Conservation (phyloP, 2,888 invertebrate genomes). For the Metacarcinus magister region DNA sequence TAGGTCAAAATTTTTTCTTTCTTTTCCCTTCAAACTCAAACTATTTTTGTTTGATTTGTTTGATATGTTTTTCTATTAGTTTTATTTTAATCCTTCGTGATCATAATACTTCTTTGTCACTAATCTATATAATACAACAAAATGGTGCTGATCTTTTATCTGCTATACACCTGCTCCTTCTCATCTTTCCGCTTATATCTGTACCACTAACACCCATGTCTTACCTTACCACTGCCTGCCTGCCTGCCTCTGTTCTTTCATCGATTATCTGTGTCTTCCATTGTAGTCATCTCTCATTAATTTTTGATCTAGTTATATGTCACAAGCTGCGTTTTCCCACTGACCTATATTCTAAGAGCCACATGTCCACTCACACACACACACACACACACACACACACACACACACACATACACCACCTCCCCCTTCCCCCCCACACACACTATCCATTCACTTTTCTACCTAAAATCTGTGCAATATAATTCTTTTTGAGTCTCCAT, state of each 20-base stretch:
- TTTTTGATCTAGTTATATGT: not conserved
- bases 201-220: too few relatives aligned
- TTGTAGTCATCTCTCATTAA: not conserved
- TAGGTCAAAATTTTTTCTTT: too few relatives aligned
- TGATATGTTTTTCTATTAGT: too few relatives aligned
- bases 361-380: not conserved
- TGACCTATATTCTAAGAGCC: not conserved
- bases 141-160: not conserved
- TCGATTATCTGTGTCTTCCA: not conserved
- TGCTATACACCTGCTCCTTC: not conserved
- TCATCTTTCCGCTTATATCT: not conserved
- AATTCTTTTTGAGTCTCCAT: not conserved
- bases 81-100: too few relatives aligned
- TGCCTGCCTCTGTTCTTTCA: not conserved
- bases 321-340: not conserved
- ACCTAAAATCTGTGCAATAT: not conserved
- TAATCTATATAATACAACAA: too few relatives aligned
- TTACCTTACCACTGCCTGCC: not conserved
- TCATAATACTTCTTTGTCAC: too few relatives aligned
- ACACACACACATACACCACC: too few relatives aligned
- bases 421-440: too few relatives aligned
- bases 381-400: too few relatives aligned
- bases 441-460: not conserved
- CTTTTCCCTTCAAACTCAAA: too few relatives aligned
- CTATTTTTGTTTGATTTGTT: too few relatives aligned